These are phyloP conservation scores for Toxostoma redivivum DNA, from an alignment of 2,113 vertebrate genomes.

Conservation along the genomic window DNA sequence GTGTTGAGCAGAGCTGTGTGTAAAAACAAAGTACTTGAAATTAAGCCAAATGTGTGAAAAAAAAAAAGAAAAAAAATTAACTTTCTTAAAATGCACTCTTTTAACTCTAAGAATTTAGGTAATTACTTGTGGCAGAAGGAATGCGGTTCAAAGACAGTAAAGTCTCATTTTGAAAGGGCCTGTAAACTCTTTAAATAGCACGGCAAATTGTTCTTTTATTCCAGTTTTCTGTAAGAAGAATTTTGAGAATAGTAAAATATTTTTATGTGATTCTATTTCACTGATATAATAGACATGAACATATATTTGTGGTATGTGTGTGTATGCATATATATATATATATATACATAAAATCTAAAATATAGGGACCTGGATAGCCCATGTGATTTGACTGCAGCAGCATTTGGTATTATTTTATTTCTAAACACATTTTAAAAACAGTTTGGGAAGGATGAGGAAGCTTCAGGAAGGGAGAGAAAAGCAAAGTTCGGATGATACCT, in stretches of 20 bases:
- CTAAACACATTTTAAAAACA: not conserved
- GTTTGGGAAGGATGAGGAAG: not conserved
- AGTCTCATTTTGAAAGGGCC: not conserved
- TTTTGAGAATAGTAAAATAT: not conserved
- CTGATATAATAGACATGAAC: not conserved
- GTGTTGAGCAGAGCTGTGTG: not conserved
- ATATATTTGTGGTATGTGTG: not conserved
- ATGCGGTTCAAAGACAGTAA: not conserved
- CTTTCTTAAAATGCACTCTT: not conserved
- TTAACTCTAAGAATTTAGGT: not conserved
- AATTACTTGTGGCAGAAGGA: slow-evolving; percentile 19
- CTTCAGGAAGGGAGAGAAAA: not conserved
- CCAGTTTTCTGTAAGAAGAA: not conserved
- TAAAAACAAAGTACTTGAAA: not conserved
- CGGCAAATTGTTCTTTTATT: not conserved
- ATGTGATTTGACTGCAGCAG: not conserved
- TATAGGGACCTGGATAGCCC: not conserved
- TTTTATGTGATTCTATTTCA: not conserved
- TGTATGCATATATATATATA: not conserved
- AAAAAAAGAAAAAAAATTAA: not conserved
- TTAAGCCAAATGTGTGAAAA: not conserved
- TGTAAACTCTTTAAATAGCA: not conserved
- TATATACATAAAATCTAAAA: not conserved
- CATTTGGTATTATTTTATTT: not conserved
- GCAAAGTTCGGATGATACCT: not conserved